Base-by-base conservation (phyloP, 2,113 vertebrate species). In the Bujurquina vittata region DNA sequence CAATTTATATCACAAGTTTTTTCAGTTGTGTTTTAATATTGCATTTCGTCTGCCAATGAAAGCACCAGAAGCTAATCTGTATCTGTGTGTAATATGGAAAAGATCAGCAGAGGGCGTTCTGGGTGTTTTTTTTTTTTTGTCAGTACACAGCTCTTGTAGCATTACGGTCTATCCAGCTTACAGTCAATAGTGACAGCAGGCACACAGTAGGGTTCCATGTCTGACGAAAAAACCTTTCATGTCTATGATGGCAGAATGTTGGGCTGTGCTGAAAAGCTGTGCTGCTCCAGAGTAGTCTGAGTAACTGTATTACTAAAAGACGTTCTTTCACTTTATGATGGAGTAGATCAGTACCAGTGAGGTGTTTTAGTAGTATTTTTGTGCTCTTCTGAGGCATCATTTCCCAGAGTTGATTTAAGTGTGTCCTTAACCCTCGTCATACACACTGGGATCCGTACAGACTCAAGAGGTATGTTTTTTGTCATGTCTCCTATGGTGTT, bases 161-260 rank as follows among this genome's bases (percentile, higher is more conserved):
- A 7, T 54, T 73, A 40, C 57, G 57, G 78, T 3, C 55, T 35
- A 56, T 54, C 31, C 62, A 76, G 60, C 73, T 65, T 49, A 43
- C 59, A 59, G 74, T 43, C 40, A 83, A 78, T 33, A 40, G 55
- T 29, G 62, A 67, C 67, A 37, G 20, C 40, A 78, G 75, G 20
- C 56, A 40, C 75, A 29, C 75, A 18, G 58, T 63, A 49, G 72
- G 49, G 62, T 23, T 65, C 56, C 43, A 63, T 46, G 46, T 65
- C 23, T 37, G 20, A 55, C n/a, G 35, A 56, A 73, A 63, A 67
- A 67, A 14, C 10, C 80, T 76, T 67, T 67, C 6, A 35, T 77
- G 35, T 31, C 49, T 56, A n/a, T 75, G 46, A 55, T 52, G 54
- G 46, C n/a, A 55, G 58, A 81, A 59, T 55, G 57, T 29, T 46